These are phyloP conservation scores for Tolypeutes matacus DNA, from an alignment of 2,797 vertebrate species.

Conservation along the genomic window DNA sequence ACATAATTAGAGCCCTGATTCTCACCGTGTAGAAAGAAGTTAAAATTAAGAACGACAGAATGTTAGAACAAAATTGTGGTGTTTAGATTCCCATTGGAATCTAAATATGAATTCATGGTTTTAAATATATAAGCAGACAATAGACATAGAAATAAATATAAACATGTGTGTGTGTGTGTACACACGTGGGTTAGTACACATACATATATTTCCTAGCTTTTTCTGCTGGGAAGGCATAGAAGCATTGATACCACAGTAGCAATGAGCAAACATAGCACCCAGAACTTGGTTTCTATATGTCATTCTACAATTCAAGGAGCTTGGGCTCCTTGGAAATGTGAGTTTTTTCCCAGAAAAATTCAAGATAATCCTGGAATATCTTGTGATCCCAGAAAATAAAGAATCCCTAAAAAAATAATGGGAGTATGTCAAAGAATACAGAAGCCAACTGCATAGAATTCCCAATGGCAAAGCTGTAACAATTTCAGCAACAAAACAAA, in stretches of 20 bases:
- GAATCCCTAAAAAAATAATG: background rate
- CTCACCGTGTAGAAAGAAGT: background rate
- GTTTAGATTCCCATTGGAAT: background rate
- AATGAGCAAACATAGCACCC: background rate
- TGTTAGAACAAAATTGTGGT: background rate
- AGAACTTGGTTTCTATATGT: background rate
- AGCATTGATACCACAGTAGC: background rate
- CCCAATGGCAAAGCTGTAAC: background rate
- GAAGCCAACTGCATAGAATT: background rate
- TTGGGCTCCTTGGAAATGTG: background rate
- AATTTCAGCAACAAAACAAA: background rate
- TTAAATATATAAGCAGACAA: too few species aligned
- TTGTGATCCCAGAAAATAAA: background rate
- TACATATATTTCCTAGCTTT: too few species aligned
- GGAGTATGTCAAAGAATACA: background rate
- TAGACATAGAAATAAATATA: background rate
- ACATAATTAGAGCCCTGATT: background rate
- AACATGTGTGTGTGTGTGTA: background rate
- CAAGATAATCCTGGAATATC: background rate
- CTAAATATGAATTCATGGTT: background rate
- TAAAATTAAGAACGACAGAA: background rate
- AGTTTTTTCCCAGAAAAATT: background rate
- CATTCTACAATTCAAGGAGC: background rate
- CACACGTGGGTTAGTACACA: background rate
- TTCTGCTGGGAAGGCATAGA: background rate